Conservation (phyloP, 2,888 invertebrate species). For the Drosophila formosana region DNA sequence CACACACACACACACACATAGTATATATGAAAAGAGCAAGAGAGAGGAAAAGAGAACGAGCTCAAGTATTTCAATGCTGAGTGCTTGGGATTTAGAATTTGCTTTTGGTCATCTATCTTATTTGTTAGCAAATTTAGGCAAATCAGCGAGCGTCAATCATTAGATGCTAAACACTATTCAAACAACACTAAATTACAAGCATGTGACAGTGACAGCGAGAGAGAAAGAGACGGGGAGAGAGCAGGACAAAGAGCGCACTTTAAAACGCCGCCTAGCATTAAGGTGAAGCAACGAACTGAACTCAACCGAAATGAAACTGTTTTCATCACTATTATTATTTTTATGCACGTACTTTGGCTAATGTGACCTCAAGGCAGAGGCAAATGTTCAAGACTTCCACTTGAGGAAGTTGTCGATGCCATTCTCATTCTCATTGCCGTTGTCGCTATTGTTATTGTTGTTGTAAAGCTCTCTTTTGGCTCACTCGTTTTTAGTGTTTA, state of each 20-base stretch:
- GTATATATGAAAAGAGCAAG: slow-evolving; percentile 1
- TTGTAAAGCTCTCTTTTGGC: slow-evolving; percentile 60
- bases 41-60: slow-evolving; percentile 25
- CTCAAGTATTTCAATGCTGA: slow-evolving; percentile 65
- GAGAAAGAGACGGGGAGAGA: slow-evolving; percentile 9
- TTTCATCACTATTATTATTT: slow-evolving; percentile 12
- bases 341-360: slow-evolving; percentile 42
- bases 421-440: slow-evolving; percentile 17
- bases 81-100: slow-evolving; percentile 11
- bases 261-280: slow-evolving; percentile 45
- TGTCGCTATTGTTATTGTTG: slow-evolving; percentile 36
- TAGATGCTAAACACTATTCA: slow-evolving; percentile 24
- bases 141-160: slow-evolving; percentile 34
- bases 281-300: slow-evolving; percentile 22
- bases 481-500: slow-evolving; percentile 40
- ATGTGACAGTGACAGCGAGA: slow-evolving; percentile 30
- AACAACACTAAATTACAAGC: slow-evolving; percentile 44
- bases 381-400: slow-evolving; percentile 22
- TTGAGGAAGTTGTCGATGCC: slow-evolving; percentile 59
- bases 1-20: background rate
- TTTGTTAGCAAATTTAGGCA: slow-evolving; percentile 21
- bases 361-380: slow-evolving; percentile 74
- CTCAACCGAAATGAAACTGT: slow-evolving; percentile 8
- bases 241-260: background rate
- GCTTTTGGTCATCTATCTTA: slow-evolving; percentile 36